These are phyloP conservation scores for Bucorvus abyssinicus DNA, from an alignment of 2,797 vertebrate species.

Conservation along the genomic window DNA sequence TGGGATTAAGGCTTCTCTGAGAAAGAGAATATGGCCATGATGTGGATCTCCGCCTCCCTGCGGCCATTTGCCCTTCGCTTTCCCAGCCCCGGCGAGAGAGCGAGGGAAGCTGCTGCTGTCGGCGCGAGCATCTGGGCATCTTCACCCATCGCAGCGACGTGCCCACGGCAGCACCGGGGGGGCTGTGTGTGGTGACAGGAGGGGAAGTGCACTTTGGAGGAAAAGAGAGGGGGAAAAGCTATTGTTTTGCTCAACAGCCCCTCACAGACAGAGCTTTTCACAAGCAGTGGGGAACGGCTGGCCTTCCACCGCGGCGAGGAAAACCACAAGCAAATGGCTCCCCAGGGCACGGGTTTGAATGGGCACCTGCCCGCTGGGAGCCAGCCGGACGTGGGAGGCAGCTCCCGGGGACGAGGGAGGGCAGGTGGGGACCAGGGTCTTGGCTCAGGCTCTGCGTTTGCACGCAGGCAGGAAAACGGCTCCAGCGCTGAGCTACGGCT, in stretches of 20 bases:
- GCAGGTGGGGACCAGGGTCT: neutral
- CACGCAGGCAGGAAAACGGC: neutral
- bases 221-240: neutral
- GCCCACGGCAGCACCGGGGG: neutral
- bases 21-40: neutral
- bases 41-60: accelerated
- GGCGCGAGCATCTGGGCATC: neutral
- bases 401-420: neutral
- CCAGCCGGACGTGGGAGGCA: neutral
- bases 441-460: neutral
- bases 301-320: neutral
- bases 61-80: neutral
- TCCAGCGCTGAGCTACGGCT: accelerated
- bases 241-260: neutral
- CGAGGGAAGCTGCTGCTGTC: neutral
- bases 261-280: neutral
- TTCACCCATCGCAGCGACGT: neutral
- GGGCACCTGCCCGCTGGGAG: neutral
- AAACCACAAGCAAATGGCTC: neutral
- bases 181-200: neutral
- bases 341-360: neutral
- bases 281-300: neutral
- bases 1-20: neutral
- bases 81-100: neutral
- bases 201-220: neutral